These are phyloP conservation scores for Himantopus leucocephalus DNA, from an alignment of 2,113 vertebrate genomes.

Conservation along the genomic window DNA sequence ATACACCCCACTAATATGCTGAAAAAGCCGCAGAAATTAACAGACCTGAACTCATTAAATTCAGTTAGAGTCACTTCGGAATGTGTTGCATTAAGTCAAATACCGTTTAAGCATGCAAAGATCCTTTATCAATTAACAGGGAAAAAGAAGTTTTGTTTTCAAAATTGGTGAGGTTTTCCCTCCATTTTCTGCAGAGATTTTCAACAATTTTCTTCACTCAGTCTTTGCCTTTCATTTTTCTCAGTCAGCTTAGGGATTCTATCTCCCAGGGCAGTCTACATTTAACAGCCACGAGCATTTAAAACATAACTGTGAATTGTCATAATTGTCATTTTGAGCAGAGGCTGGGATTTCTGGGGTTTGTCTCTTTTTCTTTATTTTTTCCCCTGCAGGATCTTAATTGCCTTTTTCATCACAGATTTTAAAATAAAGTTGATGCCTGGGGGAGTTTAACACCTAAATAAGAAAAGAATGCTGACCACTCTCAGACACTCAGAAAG, in stretches of 20 bases:
- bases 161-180: background rate
- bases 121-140: background rate
- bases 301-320: background rate
- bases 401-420: background rate
- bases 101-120: background rate
- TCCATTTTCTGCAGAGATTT: slow-evolving; percentile 7
- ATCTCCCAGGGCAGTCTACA: background rate
- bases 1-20: background rate
- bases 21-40: background rate
- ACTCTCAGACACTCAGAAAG: background rate
- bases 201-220: background rate
- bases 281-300: background rate
- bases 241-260: slow-evolving; percentile 13
- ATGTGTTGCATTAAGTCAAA: background rate
- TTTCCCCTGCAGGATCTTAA: background rate
- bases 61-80: background rate
- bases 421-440: background rate
- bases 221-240: background rate
- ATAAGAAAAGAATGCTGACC: background rate
- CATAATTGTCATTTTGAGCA: background rate
- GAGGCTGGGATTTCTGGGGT: background rate
- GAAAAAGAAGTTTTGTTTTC: background rate
- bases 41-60: background rate
- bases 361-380: background rate
- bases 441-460: background rate